Conservation (phyloP, 2,113 vertebrate genomes). For the Oreotrochilus melanogaster region DNA sequence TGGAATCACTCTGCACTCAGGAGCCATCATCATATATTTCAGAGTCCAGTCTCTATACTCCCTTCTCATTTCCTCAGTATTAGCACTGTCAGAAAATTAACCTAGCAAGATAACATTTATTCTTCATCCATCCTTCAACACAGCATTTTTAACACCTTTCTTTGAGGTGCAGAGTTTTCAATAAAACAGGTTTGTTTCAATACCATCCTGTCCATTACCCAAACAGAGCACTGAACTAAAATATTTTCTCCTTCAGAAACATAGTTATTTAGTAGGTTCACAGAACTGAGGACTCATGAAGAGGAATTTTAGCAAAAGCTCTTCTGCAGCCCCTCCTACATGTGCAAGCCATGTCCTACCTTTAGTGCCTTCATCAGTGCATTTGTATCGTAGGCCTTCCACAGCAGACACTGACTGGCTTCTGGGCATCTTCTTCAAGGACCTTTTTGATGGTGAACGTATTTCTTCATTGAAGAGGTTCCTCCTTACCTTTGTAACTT, state of each 20-base stretch:
- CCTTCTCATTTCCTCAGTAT: background rate
- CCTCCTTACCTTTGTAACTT: slow-evolving; percentile 95
- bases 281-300: background rate
- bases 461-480: slow-evolving; percentile 91
- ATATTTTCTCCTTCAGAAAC: background rate
- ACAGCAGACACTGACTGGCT: slow-evolving; percentile 91
- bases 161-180: background rate
- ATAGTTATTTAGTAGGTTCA: background rate
- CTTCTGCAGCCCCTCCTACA: background rate
- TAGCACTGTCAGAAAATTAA: background rate
- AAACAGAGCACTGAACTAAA: background rate
- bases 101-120: background rate
- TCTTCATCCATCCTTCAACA: background rate
- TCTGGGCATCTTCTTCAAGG: slow-evolving; percentile 81
- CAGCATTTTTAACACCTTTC: background rate
- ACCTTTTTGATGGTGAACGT: slow-evolving; percentile 81
- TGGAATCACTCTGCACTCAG: background rate
- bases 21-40: background rate
- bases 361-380: slow-evolving; percentile 66
- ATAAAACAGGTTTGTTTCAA: background rate
- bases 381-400: slow-evolving; percentile 83
- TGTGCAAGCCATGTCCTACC: background rate
- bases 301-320: background rate
- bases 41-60: background rate
- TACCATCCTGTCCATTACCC: background rate